Percentiles rank a stretch among this genome's conserved stretches.
These are phyloP conservation scores for Hycleus phaleratus DNA, from an alignment of 1,140 invertebrate species.

Conservation along the genomic window DNA sequence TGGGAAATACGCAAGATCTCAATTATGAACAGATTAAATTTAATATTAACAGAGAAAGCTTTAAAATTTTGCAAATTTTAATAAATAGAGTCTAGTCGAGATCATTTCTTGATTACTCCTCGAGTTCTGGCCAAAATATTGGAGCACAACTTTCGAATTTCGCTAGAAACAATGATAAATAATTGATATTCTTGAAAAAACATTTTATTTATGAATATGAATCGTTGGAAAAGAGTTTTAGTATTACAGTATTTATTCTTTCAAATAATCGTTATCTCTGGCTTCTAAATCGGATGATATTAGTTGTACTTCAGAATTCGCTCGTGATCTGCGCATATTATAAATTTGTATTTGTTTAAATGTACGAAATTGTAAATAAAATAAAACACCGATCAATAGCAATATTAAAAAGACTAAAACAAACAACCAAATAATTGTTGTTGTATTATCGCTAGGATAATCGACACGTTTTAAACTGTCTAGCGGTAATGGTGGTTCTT, in stretches of 20 bases:
- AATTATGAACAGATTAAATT: no score
- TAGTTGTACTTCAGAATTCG: slow-evolving; percentile 20
- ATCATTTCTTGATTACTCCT: no score
- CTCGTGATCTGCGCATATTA: not conserved
- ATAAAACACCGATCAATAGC: slow-evolving; percentile 23
- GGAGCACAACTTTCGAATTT: no score
- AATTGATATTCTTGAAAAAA: no score
- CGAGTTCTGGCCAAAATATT: no score
- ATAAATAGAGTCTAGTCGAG: no score
- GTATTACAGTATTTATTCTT: not conserved
- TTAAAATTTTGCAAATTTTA: no score
- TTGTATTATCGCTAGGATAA: not conserved
- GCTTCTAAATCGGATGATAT: slow-evolving; percentile 21
- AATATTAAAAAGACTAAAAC: slow-evolving; percentile 22
- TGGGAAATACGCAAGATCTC: no score
- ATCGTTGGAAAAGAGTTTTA: no score
- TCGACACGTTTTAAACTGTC: not conserved
- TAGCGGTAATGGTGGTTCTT: not conserved
- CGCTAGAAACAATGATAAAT: no score
- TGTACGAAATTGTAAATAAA: slow-evolving; percentile 25
- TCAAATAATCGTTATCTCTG: slow-evolving; percentile 16
- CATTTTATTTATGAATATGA: not conserved
- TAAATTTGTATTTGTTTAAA: no score
- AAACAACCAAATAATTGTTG: slow-evolving; percentile 15
- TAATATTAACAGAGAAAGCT: no score